Evolutionary conservation across 2,113 vertebrate genomes (phyloP).

Genomic region (Junco hyemalis): DNA sequence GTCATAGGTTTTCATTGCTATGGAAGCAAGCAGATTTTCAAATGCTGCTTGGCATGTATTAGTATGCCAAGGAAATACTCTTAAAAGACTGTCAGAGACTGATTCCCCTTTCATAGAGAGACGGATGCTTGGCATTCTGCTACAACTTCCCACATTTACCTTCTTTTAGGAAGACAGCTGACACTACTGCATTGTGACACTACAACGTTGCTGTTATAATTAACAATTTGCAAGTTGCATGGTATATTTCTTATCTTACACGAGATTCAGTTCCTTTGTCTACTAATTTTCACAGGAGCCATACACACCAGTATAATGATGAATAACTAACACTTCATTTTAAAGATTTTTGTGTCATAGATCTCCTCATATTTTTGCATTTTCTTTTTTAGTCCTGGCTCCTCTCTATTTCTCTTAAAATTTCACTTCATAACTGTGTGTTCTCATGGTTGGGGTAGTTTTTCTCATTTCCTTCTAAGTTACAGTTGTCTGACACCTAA

Average conservation of each 20-base stretch:
- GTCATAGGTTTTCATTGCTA: conserved; percentile 10
- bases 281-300: neutral
- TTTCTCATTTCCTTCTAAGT: neutral
- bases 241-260: neutral
- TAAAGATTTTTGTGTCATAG: neutral
- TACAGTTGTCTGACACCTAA: neutral
- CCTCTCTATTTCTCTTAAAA: neutral
- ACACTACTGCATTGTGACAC: neutral
- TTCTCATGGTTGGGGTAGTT: neutral
- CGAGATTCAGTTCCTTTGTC: neutral
- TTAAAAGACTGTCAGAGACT: neutral
- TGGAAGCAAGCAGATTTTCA: conserved; percentile 39
- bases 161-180: conserved; percentile 35
- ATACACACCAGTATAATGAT: neutral
- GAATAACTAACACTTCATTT: neutral
- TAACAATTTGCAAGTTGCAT: neutral
- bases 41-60: neutral
- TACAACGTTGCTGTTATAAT: neutral
- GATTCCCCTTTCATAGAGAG: neutral
- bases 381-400: neutral
- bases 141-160: conserved; percentile 26
- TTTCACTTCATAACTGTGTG: neutral
- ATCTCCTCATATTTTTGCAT: neutral
- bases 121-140: neutral
- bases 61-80: neutral